These are phyloP conservation scores for Halocynthia aurantium DNA, from an alignment of 23 tunicate genomes.

Conservation along the genomic window DNA sequence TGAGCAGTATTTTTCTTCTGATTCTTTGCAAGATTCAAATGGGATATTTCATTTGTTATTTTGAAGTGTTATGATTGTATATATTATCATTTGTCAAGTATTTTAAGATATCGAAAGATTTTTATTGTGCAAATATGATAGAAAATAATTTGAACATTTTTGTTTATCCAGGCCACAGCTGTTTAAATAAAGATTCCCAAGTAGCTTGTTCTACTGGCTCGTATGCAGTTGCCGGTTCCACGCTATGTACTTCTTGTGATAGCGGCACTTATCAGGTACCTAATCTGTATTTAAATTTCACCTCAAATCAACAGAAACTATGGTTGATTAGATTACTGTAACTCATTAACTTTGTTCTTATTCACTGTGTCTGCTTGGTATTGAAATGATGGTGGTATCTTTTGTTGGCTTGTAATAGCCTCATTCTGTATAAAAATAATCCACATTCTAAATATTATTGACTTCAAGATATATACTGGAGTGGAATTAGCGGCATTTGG, in stretches of 20 bases:
- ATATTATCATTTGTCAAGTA: no score
- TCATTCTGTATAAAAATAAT: not conserved
- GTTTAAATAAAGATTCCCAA: slow-evolving; percentile 39
- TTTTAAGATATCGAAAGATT: no score
- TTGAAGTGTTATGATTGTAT: no score
- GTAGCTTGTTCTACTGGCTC: slow-evolving; percentile 37
- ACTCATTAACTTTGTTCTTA: not conserved
- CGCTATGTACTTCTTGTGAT: slow-evolving; percentile 42
- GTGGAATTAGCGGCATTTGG: not conserved
- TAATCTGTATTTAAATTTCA: not conserved
- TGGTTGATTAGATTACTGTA: no score
- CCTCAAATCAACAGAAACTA: no score
- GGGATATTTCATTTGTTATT: no score
- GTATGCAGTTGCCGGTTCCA: slow-evolving; percentile 37
- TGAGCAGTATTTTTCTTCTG: no score
- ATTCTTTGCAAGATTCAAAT: no score
- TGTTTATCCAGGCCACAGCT: slow-evolving; percentile 44
- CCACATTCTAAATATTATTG: no score
- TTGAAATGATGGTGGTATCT: not conserved
- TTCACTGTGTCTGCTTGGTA: not conserved
- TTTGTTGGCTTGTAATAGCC: not conserved
- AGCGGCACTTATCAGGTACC: slow-evolving; percentile 66
- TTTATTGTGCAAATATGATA: not conserved
- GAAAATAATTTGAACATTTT: not conserved
- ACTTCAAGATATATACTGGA: not conserved